A percentile compares a stretch with the other conserved stretches of the same genome.
These are phyloP conservation scores for Ageneiosus marmoratus DNA, from an alignment of 2,113 vertebrate species.

Conservation along the genomic window DNA sequence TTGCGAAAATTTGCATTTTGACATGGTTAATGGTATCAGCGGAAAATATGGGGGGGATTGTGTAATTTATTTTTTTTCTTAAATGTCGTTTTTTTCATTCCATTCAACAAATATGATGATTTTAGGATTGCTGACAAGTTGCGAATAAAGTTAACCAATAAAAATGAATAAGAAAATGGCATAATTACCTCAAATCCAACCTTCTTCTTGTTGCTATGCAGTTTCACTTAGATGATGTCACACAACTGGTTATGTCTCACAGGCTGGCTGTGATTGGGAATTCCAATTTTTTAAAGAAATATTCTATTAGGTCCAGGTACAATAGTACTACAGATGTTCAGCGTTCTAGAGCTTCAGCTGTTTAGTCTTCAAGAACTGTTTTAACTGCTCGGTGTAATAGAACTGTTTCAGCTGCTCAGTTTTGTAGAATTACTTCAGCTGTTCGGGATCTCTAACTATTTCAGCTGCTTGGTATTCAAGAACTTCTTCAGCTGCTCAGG, in stretches of 20 bases:
- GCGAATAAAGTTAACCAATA: not conserved
- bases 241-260: not conserved
- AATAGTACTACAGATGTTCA: not conserved
- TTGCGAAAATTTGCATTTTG: not conserved
- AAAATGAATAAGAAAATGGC: not conserved
- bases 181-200: not conserved
- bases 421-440: not conserved
- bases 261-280: not conserved
- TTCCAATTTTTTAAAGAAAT: not conserved
- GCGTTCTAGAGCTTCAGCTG: not conserved
- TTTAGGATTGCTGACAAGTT: too few relatives aligned
- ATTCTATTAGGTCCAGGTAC: not conserved
- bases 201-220: not conserved
- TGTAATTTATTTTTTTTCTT: too few relatives aligned
- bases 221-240: conserved; percentile 8
- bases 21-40: not conserved
- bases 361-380: not conserved
- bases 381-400: not conserved
- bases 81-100: not conserved
- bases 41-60: too few relatives aligned
- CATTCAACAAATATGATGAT: not conserved
- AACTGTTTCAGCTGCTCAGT: not conserved
- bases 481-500: not conserved
- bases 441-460: not conserved
- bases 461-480: not conserved